Conservation (phyloP, 2,113 vertebrate genomes). For the Microcebus jonahi region DNA sequence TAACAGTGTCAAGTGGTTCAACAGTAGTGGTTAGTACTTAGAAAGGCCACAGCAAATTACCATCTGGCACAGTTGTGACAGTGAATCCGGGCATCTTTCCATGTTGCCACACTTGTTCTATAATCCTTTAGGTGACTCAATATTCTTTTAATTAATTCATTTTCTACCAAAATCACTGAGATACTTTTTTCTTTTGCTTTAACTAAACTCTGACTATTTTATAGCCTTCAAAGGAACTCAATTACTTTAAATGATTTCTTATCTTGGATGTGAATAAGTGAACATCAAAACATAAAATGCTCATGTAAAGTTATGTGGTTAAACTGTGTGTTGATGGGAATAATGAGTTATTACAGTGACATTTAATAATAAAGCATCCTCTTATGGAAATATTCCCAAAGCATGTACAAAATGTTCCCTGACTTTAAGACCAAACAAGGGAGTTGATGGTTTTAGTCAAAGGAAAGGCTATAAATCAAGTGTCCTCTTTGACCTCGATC, state of each 20-base stretch:
- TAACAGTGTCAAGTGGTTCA: not conserved
- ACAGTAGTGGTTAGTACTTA: not conserved
- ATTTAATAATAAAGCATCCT: not conserved
- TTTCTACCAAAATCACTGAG: not conserved
- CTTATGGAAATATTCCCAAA: not conserved
- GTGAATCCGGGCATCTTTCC: not conserved
- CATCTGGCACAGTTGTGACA: not conserved
- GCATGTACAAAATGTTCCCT: not conserved
- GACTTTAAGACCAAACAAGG: not conserved
- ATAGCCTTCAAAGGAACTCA: not conserved
- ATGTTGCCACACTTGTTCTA: not conserved
- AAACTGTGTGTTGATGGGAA: not conserved
- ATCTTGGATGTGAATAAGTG: not conserved
- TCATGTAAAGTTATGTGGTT: not conserved
- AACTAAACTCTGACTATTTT: not conserved
- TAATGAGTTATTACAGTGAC: not conserved
- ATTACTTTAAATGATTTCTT: not conserved
- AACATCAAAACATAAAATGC: not conserved
- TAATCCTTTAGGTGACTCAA: not conserved
- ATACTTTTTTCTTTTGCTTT: not conserved
- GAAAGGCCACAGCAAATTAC: fast-evolving
- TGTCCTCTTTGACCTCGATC: not conserved
- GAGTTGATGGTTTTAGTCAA: not conserved
- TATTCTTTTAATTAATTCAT: not conserved
- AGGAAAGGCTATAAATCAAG: not conserved